Evolutionary conservation across 1,140 invertebrate genomes (phyloP).

Genomic region (Diorhabda carinulata): DNA sequence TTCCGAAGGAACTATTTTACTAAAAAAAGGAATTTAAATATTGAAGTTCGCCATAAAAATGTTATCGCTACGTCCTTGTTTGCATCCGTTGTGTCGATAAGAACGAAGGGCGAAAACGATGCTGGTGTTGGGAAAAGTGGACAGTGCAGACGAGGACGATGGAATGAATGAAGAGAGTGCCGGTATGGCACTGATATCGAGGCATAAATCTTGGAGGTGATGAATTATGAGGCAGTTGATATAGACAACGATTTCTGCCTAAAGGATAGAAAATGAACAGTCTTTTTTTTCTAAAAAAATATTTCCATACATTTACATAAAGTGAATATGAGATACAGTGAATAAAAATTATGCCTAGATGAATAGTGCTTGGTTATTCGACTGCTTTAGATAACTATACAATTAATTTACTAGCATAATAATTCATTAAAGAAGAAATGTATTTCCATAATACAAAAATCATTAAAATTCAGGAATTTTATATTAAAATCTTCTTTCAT

Average conservation of each 20-base stretch:
- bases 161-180: constrained; percentile 1
- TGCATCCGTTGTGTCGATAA: not conserved
- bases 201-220: not conserved
- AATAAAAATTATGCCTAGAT: no score
- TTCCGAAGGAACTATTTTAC: not conserved
- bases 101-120: not conserved
- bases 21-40: not conserved
- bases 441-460: no score
- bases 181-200: not conserved
- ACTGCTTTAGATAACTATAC: no score
- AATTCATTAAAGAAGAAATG: no score
- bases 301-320: not conserved
- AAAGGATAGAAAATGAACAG: not conserved
- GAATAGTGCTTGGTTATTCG: no score
- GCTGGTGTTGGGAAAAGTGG: not conserved
- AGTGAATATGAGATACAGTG: no score
- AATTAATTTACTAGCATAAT: no score
- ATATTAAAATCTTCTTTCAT: no score
- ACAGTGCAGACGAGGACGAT: not conserved
- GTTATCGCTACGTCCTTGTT: not conserved
- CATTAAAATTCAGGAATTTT: no score
- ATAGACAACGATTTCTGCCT: not conserved
- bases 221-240: not conserved
- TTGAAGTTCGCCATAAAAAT: not conserved
- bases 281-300: not conserved